A percentile compares a stretch with the other conserved stretches of the same genome.
Evolutionary conservation across 2,888 invertebrate genomes (phyloP).

Genomic region (Perizoma flavofasciatum): DNA sequence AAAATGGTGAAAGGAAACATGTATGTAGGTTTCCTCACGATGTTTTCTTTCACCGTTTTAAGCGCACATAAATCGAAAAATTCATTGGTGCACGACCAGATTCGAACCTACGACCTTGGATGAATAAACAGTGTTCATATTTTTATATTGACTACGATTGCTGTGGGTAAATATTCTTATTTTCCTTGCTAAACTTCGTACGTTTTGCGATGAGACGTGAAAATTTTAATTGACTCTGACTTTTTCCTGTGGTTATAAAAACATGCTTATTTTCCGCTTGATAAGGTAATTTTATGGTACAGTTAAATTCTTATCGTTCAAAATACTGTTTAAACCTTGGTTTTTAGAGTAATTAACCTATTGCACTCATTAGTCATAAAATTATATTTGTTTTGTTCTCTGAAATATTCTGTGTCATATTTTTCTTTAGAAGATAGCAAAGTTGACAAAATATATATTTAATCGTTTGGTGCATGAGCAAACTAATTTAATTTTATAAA

Average conservation of each 20-base stretch:
- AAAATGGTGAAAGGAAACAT: too few species aligned
- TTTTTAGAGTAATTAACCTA: constrained; percentile 7
- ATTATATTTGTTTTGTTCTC: background rate
- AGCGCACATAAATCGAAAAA: too few species aligned
- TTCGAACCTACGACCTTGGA: too few species aligned
- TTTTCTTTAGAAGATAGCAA: too few species aligned
- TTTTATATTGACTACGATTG: too few species aligned
- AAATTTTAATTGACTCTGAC: constrained; percentile 10
- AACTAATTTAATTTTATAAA: too few species aligned
- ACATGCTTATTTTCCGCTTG: constrained; percentile 5
- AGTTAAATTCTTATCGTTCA: constrained; percentile 7
- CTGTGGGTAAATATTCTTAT: too few species aligned
- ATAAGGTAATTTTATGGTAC: constrained; percentile 17
- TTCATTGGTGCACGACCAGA: too few species aligned
- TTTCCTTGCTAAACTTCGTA: background rate
- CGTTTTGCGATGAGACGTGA: constrained; percentile 1
- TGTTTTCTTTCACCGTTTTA: too few species aligned
- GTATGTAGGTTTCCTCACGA: too few species aligned
- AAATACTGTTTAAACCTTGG: constrained; percentile 4
- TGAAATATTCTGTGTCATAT: background rate
- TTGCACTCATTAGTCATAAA: background rate
- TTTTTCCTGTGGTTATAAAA: constrained; percentile 10
- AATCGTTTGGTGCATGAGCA: too few species aligned
- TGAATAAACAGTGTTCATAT: too few species aligned
- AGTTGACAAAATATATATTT: background rate